phyloP scores from a whole-genome alignment of 2,888 invertebrate species.

The Clanis bilineata region DNA sequence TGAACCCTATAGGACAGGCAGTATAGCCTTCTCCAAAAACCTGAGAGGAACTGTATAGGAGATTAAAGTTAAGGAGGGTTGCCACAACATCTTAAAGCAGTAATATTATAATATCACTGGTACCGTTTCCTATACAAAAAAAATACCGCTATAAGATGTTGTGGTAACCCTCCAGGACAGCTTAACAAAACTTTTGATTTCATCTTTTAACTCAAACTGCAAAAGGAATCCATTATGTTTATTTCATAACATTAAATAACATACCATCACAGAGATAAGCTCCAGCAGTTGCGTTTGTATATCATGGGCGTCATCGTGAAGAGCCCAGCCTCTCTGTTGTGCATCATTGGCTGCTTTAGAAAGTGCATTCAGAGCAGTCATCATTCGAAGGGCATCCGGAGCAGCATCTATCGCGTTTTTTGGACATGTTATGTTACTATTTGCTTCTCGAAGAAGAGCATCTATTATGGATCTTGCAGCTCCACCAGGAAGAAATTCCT shows the following conservation, averaged over 20 bases:
- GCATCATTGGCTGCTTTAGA: slow-evolving; percentile 96
- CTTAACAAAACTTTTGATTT: too few relatives aligned
- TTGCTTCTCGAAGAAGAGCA: slow-evolving; percentile 71
- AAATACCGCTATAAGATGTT: too few relatives aligned
- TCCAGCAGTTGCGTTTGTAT: slow-evolving; percentile 93
- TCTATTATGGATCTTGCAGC: slow-evolving; percentile 75
- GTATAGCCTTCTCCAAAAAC: too few relatives aligned
- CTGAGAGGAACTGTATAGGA: too few relatives aligned
- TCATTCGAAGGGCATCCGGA: slow-evolving; percentile 91
- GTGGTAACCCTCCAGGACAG: too few relatives aligned
- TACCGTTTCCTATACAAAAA: too few relatives aligned
- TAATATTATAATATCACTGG: too few relatives aligned
- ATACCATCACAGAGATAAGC: slow-evolving; percentile 91
- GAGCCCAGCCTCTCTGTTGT: slow-evolving; percentile 97
- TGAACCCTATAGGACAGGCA: too few relatives aligned
- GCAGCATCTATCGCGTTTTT: slow-evolving; percentile 89
- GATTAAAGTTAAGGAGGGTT: too few relatives aligned
- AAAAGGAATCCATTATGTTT: too few relatives aligned
- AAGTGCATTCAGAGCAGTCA: slow-evolving; percentile 91
- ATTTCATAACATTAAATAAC: slow-evolving; percentile 21
- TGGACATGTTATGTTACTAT: slow-evolving; percentile 73
- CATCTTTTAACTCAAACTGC: too few relatives aligned
- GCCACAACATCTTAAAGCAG: too few relatives aligned
- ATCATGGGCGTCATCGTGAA: slow-evolving; percentile 95
- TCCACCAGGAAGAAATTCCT: slow-evolving; percentile 76